Evolutionary conservation across 2,797 vertebrate species (phyloP).

Genomic region (Pseudochirops corinnae): DNA sequence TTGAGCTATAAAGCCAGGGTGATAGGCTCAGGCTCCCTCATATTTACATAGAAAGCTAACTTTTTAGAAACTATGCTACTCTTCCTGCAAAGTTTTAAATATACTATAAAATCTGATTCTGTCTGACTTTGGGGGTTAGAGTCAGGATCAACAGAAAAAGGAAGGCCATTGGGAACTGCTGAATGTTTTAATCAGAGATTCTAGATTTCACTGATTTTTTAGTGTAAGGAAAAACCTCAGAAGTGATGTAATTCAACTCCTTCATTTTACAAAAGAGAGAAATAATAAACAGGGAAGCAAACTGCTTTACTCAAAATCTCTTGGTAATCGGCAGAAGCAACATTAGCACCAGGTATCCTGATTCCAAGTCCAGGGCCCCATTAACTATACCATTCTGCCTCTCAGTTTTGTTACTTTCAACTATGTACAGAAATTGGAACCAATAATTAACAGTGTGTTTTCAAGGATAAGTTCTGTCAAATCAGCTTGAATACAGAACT

Average conservation of each 20-base stretch:
- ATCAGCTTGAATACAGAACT: neutral
- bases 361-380: neutral
- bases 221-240: neutral
- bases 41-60: neutral
- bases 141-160: neutral
- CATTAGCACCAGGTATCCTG: neutral
- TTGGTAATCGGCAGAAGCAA: neutral
- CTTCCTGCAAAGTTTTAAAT: slow-evolving; percentile 1
- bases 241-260: neutral
- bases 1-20: neutral
- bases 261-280: neutral
- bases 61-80: slow-evolving; percentile 19
- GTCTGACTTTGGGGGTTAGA: neutral
- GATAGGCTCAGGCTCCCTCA: neutral
- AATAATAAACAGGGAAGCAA: neutral
- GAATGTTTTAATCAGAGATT: neutral
- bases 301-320: neutral
- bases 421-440: neutral
- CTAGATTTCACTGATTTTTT: neutral
- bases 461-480: neutral
- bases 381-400: neutral
- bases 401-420: neutral
- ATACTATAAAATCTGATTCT: slow-evolving; percentile 8
- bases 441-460: neutral
- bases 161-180: neutral